phyloP scores from a whole-genome alignment of 2,113 vertebrate species.

The Nothobranchius furzeri region DNA sequence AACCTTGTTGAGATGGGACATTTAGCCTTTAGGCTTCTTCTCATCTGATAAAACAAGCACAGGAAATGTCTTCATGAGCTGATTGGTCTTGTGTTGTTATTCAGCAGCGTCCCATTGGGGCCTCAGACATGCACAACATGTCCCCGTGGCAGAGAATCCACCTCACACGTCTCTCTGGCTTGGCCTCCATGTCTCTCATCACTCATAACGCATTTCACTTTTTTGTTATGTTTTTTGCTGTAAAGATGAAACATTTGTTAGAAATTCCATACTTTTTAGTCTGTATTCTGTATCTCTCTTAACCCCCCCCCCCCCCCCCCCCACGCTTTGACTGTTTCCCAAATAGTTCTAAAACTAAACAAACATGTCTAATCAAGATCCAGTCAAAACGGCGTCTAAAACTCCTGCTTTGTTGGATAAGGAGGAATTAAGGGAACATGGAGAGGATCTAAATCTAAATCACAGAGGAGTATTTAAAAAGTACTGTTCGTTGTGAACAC shows the following conservation, averaged over 20 bases:
- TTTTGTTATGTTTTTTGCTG: not conserved
- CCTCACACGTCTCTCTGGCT: conserved; percentile 24
- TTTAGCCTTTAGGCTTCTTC: conserved; percentile 66
- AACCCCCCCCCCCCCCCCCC: conserved; percentile 29
- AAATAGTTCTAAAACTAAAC: conserved; percentile 50
- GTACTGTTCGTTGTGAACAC: conserved; percentile 58
- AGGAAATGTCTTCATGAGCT: conserved; percentile 78
- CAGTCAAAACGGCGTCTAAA: conserved; percentile 55
- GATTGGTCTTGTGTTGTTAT: conserved; percentile 73
- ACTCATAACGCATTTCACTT: too few species aligned
- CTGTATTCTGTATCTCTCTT: conserved; percentile 25
- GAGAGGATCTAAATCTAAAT: conserved; percentile 54
- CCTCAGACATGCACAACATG: conserved; percentile 55
- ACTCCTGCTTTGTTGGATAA: conserved; percentile 49
- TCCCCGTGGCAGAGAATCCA: conserved; percentile 53
- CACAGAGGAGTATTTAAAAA: conserved; percentile 62
- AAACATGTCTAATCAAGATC: conserved; percentile 58
- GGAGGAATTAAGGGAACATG: conserved; percentile 56
- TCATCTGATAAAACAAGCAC: conserved; percentile 80
- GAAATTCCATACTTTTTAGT: conserved; percentile 28
- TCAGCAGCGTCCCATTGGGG: conserved; percentile 61
- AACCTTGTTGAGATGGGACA: conserved; percentile 51
- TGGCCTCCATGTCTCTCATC: conserved; percentile 28
- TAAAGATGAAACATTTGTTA: too few species aligned
- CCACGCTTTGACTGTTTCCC: conserved; percentile 31